Evolutionary conservation across 2,113 vertebrate genomes (phyloP).

Genomic region (Alethe diademata): DNA sequence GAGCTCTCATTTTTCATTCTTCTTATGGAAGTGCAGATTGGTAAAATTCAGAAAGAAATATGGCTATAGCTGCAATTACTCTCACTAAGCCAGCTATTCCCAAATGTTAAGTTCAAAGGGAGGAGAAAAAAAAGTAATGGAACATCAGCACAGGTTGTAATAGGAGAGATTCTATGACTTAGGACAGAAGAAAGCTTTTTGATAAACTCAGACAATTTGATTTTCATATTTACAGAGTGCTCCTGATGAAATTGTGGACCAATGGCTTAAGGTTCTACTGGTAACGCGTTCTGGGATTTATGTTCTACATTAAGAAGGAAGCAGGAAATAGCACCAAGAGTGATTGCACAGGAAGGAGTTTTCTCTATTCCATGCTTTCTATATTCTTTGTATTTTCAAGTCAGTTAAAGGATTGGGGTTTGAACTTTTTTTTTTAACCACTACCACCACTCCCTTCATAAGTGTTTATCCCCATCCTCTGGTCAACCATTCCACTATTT

Average conservation of each 20-base stretch:
- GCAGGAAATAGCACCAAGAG: background rate
- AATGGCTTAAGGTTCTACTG: background rate
- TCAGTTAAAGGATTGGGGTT: background rate
- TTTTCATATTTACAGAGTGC: background rate
- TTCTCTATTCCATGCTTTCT: background rate
- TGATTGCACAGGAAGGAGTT: background rate
- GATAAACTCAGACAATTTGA: background rate
- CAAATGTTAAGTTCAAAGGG: background rate
- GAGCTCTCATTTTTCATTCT: background rate
- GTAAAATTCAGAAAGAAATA: background rate
- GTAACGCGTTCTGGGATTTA: background rate
- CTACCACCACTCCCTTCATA: fast-evolving
- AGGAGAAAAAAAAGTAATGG: background rate
- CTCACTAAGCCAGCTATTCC: background rate
- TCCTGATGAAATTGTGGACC: background rate
- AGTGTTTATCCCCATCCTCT: background rate
- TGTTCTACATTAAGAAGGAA: background rate
- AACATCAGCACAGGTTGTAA: background rate
- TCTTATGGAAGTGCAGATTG: background rate
- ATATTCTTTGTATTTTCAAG: background rate
- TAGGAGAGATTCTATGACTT: background rate
- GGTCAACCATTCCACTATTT: background rate
- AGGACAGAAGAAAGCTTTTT: background rate
- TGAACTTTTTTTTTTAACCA: background rate
- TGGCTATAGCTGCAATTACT: background rate